Base-by-base conservation (phyloP, 2,888 invertebrate species). In the Drosophila helvetica region DNA sequence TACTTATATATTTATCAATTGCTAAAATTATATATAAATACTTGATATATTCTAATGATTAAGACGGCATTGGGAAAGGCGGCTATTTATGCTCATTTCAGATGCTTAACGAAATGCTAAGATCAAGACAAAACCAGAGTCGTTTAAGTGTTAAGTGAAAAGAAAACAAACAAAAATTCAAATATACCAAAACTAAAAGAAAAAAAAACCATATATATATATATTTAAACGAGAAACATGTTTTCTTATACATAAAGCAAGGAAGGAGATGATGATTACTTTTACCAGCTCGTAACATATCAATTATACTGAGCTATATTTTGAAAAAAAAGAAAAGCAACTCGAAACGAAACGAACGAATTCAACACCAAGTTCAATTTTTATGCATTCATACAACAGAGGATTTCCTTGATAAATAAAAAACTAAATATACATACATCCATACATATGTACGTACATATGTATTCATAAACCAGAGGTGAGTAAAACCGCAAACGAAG, bases 271-370 rank as follows among this genome's bases (percentile, higher is more conserved):
- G 45, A 64, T 61, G 30, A 79, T 56, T 65, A 70, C 67, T 74
- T 77, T 82, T 69, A 78, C 71, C 56, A 73, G 86, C 88, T 86
- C 88, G 80, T 79, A 75, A 86, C 86, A 86, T 86, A 86, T 86
- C 86, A 86, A 79, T 78, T 84, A 78, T 67, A 86, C 77, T 75
- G 80, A 86, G 86, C 86, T 82, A 71, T 77, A 74, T 77, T 75
- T 84, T 73, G 69, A 61, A 60, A 73, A 61, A 60, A 73, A 60
- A 43, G 54, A 30, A 76, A 74, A 74, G 43, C 59, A 64, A 65
- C 63, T 57, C 54, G 62, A 75, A 80, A 70, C 74, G 79, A 84
- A 75, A 70, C 74, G 79, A 84, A 75, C 71, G 72, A 75, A 84
- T 77, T 78, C 57, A 77, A 78, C 75, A 78, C 55, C 77, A 76